Conservation (phyloP, 2,113 vertebrate species). For the Anhinga anhinga region DNA sequence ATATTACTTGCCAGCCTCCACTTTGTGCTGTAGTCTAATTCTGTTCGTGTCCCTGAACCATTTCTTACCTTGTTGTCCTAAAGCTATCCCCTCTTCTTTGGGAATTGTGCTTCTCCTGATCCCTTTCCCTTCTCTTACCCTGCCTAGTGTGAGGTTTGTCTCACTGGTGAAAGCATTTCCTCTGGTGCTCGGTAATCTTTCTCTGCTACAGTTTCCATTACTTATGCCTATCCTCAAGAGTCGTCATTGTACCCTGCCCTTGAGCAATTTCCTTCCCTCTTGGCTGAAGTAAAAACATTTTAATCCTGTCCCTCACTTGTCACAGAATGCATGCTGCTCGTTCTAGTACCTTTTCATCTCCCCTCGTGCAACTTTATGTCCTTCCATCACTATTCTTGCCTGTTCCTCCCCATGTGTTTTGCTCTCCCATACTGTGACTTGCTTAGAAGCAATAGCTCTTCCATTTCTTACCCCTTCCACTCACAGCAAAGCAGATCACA, state of each 20-base stretch:
- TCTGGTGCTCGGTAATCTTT: not conserved
- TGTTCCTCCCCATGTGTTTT: not conserved
- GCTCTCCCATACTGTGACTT: not conserved
- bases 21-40: not conserved
- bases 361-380: not conserved
- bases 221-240: not conserved
- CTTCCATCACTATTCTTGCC: not conserved
- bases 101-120: not conserved
- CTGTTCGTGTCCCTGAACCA: not conserved
- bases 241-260: rapidly evolving
- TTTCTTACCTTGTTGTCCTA: not conserved
- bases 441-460: not conserved
- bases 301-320: not conserved
- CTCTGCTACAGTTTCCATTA: not conserved
- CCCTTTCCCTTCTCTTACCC: not conserved
- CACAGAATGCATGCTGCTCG: not conserved
- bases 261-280: not conserved
- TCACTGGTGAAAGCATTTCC: not conserved
- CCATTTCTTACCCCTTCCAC: not conserved
- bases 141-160: not conserved
- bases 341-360: not conserved
- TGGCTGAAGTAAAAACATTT: not conserved
- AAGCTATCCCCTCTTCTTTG: not conserved
- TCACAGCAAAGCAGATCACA: not conserved
- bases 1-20: not conserved